These are phyloP conservation scores for Smittia sp. DNA, from an alignment of 2,888 invertebrate species.

Conservation along the genomic window DNA sequence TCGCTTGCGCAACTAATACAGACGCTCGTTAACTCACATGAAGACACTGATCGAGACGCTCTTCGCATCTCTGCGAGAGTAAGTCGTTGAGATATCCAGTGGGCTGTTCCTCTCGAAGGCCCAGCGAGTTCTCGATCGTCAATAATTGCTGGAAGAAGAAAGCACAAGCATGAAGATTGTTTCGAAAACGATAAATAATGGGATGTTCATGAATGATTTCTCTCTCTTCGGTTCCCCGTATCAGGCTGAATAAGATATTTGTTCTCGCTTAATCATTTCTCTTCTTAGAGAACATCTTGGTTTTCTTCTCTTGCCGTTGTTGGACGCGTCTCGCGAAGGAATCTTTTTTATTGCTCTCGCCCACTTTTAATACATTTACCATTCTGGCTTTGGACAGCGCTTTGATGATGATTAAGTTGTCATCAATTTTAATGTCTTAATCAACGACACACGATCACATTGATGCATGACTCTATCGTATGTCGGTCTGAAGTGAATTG, in stretches of 20 bases:
- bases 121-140: not conserved
- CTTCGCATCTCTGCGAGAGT: not conserved
- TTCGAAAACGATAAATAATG: constrained; percentile 1
- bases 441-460: not conserved
- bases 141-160: constrained; percentile 1
- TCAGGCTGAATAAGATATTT: not conserved
- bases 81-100: not conserved
- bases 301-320: not conserved
- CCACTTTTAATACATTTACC: constrained; percentile 39
- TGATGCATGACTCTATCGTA: not conserved
- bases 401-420: constrained; percentile 39
- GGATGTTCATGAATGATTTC: not conserved
- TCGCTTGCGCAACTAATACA: too few relatives aligned
- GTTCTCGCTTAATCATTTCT: not conserved
- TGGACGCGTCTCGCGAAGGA: not conserved
- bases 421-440: constrained; percentile 40
- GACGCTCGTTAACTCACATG: too few relatives aligned
- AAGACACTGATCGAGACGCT: too few relatives aligned
- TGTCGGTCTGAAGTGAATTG: too few relatives aligned
- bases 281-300: too few relatives aligned
- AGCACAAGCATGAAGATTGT: not conserved
- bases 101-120: not conserved
- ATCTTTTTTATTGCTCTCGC: constrained; percentile 21
- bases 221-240: not conserved
- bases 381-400: constrained; percentile 8